Evolutionary conservation across 2,888 invertebrate genomes (phyloP), one percentile per base, ranked within the genome.

Genomic region (Bellardia bayeri): DNA sequence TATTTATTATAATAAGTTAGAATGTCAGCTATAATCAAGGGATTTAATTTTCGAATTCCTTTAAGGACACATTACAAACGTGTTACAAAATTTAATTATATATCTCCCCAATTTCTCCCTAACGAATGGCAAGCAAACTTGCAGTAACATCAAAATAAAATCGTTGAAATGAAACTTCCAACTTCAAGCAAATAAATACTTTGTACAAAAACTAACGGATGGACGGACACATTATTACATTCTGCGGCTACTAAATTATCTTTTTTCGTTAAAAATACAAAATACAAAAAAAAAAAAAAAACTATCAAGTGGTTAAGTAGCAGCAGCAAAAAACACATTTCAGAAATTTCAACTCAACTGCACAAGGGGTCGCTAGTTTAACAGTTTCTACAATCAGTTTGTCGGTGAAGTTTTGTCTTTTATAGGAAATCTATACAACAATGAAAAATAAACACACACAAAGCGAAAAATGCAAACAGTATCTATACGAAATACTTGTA

Each of bases 211-310:
- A 68, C 42, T 71, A 40, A 74, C 58, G 16, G 61, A 72, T n/a
- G 23, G 63, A 85, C 85, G 42, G 61, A 75, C 69, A 49, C 9
- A 71, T 56, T 66, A 78, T 71, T 30, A 76, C 71, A 76, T 69
- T 85, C 45, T 68, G 75, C 81, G 80, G 80, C 80, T 85, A 71
- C 80, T 76, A 81, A 81, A 81, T 81, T 81, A 85, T 75, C 56
- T 71, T 69, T 54, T 61, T 69, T 80, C 30, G 23, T 80, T 40
- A 45, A 23, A 16, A 75, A 49, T 49, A 82, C 3, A 7, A 49
- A 71, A 71, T 6, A 42, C 7, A 40, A 61, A 71, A n/a, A 30
- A 51, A n/a, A 40, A 61, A 71, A n/a, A 30, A 51, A n/a, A 9
- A 33, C 61, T 71, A 30, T 80, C 71, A 72, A 81, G 71, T 81